Evolutionary conservation across 2,888 invertebrate genomes (phyloP).

Genomic region (Drosophila ustulata): DNA sequence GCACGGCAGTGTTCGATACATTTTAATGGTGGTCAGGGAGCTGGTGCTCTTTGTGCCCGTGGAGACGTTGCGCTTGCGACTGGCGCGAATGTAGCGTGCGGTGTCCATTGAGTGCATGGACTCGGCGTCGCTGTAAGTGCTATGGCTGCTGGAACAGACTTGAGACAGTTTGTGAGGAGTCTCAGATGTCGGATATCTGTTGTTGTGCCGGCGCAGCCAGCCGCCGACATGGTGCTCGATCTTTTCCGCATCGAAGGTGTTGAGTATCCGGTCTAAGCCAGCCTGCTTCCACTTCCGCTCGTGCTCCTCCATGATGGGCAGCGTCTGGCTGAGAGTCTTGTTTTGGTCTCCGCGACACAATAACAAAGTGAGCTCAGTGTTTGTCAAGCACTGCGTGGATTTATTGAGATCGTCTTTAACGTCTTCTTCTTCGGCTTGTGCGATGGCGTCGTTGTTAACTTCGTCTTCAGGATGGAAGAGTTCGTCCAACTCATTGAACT

Average conservation of each 20-base stretch:
- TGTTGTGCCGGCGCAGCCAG: conserved; percentile 76
- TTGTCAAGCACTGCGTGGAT: conserved; percentile 38
- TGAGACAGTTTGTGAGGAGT: background rate
- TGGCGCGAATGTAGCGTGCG: conserved; percentile 81
- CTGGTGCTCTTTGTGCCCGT: conserved; percentile 37
- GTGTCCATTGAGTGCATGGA: conserved; percentile 82
- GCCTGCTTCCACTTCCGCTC: conserved; percentile 76
- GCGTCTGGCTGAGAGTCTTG: conserved; percentile 74
- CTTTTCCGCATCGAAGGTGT: conserved; percentile 79
- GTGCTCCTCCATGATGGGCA: conserved; percentile 75
- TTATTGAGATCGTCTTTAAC: conserved; percentile 39
- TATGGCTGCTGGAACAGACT: background rate
- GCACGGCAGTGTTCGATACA: conserved; percentile 72
- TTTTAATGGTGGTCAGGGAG: conserved; percentile 74
- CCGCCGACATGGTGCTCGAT: conserved; percentile 79
- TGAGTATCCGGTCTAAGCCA: conserved; percentile 77
- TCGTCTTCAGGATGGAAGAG: conserved; percentile 29
- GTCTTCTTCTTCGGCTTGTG: conserved; percentile 46
- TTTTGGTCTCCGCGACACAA: conserved; percentile 40
- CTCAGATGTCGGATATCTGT: background rate
- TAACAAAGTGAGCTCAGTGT: conserved; percentile 53
- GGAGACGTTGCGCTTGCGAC: conserved; percentile 53
- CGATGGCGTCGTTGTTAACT: background rate
- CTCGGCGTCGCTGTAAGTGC: conserved; percentile 60
- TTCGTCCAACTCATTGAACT: conserved; percentile 18